These are phyloP conservation scores for Drusus annulatus DNA, from an alignment of 1,140 invertebrate genomes.

Conservation along the genomic window DNA sequence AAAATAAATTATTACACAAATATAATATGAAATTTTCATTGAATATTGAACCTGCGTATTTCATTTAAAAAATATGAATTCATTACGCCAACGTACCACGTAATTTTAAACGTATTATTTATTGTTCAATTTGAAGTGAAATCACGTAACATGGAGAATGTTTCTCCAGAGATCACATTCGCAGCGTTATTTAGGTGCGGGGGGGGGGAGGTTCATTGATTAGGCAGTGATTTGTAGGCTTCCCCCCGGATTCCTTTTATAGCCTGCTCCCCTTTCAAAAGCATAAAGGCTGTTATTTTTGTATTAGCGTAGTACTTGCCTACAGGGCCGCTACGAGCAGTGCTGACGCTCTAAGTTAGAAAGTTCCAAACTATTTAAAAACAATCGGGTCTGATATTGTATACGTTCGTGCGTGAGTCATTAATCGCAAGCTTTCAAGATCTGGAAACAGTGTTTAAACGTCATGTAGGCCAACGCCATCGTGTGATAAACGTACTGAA, in stretches of 20 bases:
- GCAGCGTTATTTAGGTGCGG: background rate
- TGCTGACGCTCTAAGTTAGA: background rate
- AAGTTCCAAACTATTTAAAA: background rate
- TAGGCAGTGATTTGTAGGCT: constrained; percentile 53
- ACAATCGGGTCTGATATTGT: background rate
- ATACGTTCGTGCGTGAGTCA: background rate
- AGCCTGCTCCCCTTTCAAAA: background rate
- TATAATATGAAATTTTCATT: no score
- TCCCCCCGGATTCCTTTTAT: constrained; percentile 4
- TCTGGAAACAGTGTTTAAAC: background rate
- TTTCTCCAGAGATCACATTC: background rate
- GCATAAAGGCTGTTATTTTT: constrained; percentile 7
- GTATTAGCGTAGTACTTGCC: background rate
- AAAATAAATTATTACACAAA: no score
- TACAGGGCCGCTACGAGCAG: background rate
- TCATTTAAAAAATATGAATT: background rate
- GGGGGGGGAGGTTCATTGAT: constrained; percentile 38
- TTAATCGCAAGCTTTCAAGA: no score
- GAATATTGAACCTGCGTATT: background rate
- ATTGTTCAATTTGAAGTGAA: background rate
- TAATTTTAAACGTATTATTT: background rate
- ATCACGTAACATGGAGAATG: background rate
- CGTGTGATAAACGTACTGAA: background rate
- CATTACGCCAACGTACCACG: background rate
- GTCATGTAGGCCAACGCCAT: background rate